Evolutionary conservation across 2,113 vertebrate genomes (phyloP).

Genomic region (Coregonus clupeaformis): DNA sequence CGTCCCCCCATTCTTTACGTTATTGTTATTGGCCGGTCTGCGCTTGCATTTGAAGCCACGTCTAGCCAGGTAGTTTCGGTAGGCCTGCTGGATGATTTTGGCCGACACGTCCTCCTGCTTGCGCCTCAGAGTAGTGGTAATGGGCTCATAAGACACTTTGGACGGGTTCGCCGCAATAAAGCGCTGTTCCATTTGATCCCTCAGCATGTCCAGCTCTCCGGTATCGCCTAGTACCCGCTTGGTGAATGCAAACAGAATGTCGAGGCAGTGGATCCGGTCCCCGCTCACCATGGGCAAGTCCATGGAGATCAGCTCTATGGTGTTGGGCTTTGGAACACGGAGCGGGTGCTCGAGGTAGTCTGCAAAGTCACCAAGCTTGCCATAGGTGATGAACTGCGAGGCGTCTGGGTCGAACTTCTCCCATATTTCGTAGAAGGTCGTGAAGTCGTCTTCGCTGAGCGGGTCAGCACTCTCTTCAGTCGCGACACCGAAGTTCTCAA

Average conservation of each 20-base stretch:
- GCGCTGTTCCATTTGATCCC: conserved; percentile 98
- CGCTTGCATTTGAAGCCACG: conserved; percentile 85
- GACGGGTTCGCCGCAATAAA: conserved; percentile 98
- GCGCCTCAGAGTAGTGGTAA: conserved; percentile 93
- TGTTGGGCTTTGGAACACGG: conserved; percentile 95
- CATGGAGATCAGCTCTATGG: conserved; percentile 98
- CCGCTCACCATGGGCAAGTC: conserved; percentile 99
- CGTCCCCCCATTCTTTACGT: conserved; percentile 87
- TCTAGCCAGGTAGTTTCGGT: conserved; percentile 81
- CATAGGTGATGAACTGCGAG: conserved; percentile 95
- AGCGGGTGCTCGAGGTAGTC: conserved; percentile 94
- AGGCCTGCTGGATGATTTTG: conserved; percentile 90
- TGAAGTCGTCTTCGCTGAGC: conserved; percentile 96
- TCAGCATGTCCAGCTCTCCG: conserved; percentile 93
- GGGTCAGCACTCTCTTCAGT: conserved; percentile 98
- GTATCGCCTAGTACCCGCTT: conserved; percentile 97
- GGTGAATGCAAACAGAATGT: conserved; percentile 98
- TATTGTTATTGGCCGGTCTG: conserved; percentile 79
- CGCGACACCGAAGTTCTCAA: conserved; percentile 99
- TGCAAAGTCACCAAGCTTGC: conserved; percentile 95
- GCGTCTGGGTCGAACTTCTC: conserved; percentile 98
- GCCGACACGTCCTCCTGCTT: conserved; percentile 96
- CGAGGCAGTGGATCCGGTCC: conserved; percentile 97
- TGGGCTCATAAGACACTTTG: conserved; percentile 98
- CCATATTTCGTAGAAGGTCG: conserved; percentile 99